Percentiles rank a stretch among this genome's conserved stretches.
phyloP scores from a whole-genome alignment of 2,888 invertebrate genomes.

The Oithona nana region DNA sequence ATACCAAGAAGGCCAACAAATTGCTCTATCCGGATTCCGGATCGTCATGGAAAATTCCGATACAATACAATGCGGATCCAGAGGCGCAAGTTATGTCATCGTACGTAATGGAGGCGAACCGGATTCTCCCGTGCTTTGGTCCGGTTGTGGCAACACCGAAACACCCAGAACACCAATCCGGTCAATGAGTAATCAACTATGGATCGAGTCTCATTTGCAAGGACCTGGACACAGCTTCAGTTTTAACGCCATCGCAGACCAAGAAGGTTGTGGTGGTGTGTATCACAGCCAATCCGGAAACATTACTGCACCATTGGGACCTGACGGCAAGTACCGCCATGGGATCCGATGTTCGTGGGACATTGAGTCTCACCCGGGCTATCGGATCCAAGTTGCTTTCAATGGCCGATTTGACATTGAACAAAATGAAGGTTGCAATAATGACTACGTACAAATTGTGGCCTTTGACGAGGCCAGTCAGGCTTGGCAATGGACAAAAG shows the following conservation, averaged over 20 bases:
- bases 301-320: background rate
- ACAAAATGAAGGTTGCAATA: background rate
- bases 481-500: background rate
- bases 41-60: background rate
- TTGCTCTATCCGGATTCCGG: background rate
- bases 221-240: background rate
- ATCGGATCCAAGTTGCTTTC: background rate
- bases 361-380: background rate
- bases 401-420: background rate
- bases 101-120: slow-evolving; percentile 5
- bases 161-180: background rate
- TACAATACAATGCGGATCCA: background rate
- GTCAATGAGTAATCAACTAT: slow-evolving; percentile 1
- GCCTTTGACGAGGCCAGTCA: background rate
- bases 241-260: background rate
- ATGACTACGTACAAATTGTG: background rate
- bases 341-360: slow-evolving; percentile 12
- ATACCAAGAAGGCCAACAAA: slow-evolving; percentile 7
- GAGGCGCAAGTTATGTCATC: background rate
- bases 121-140: slow-evolving; percentile 6
- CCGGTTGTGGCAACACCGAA: background rate
- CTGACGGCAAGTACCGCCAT: background rate
- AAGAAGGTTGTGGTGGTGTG: slow-evolving; percentile 3
- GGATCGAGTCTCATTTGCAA: slow-evolving; percentile 5
- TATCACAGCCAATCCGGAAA: background rate